Conservation (phyloP, 2,113 vertebrate genomes). For the Gnathonemus echidnorhynchus region DNA sequence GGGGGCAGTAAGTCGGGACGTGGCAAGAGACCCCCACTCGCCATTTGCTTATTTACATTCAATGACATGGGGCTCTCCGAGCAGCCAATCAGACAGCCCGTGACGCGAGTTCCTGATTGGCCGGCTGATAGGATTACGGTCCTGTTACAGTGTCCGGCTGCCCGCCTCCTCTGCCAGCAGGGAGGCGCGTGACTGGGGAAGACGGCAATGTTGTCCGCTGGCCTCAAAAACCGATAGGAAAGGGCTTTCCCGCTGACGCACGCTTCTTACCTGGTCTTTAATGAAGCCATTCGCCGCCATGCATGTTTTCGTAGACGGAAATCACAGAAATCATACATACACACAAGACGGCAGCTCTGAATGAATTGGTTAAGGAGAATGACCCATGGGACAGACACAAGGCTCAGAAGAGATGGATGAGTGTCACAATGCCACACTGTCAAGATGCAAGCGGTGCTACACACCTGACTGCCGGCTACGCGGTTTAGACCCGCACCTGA, state of each 20-base stretch:
- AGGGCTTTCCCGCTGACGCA: neutral
- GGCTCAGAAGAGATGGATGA: neutral
- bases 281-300: neutral
- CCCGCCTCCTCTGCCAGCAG: neutral
- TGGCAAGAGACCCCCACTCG: conserved; percentile 55
- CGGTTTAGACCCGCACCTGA: too few species aligned
- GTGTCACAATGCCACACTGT: neutral
- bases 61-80: conserved; percentile 59
- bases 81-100: conserved; percentile 64
- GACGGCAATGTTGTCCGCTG: neutral
- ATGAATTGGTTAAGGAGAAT: neutral
- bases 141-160: conserved; percentile 46
- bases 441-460: neutral
- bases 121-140: conserved; percentile 65
- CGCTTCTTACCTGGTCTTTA: neutral
- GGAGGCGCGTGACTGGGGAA: neutral
- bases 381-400: neutral
- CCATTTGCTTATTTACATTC: conserved; percentile 83
- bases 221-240: neutral
- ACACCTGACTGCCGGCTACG: neutral
- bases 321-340: neutral
- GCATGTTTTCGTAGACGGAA: neutral
- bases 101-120: conserved; percentile 76
- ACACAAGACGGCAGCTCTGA: neutral
- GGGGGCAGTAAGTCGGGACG: conserved; percentile 33